Base-by-base conservation (phyloP, 1,140 invertebrate species). In the Dendrolimus punctatus region DNA sequence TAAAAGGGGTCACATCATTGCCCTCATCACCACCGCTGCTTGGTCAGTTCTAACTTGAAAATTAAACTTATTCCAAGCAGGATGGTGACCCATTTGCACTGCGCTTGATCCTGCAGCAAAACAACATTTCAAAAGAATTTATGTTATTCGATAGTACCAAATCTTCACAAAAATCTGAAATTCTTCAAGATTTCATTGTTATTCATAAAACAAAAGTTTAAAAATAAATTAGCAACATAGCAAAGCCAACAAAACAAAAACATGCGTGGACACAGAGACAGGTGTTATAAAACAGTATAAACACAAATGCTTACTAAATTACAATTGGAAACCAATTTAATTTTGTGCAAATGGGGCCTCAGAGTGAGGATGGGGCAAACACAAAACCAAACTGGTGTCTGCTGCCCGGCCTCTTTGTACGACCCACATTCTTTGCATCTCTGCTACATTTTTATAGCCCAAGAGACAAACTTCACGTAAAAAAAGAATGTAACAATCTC, bases 221-320 rank as follows among this genome's bases (percentile, higher is more conserved):
- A 46, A 57, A 73, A 73, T 55, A 60, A 23, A 23, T 23, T 23
- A 23, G 23, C 3, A 10, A 69, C 62, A 50, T 39, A 62, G 64
- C 51, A 68, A 63, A 57, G 67, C 68, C 59, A 73, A 65, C 65
- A 62, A 65, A 68, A 80, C 72, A 77, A 76, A 76, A 81, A 82
- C 79, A 85, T 84, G 79, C 80, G 82, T 84, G 82, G 82, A 85
- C 82, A 85, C 82, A 85, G 82, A 83, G 76, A 78, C 70, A 77
- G 45, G 38, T 38, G 67, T 74, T 60, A 62, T 73, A 67, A 60
- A 73, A 67, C 57, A 64, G 57, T 61, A 67, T 52, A 68, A 65
- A 66, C 63, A 68, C 59, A 65, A 55, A 41, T 44, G n/a, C 23
- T 53, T 48, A 50, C 39, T 36, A 55, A 50, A 46, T 47, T 10